phyloP scores from a whole-genome alignment of 2,888 invertebrate species.

The Aleiodes testaceus region DNA sequence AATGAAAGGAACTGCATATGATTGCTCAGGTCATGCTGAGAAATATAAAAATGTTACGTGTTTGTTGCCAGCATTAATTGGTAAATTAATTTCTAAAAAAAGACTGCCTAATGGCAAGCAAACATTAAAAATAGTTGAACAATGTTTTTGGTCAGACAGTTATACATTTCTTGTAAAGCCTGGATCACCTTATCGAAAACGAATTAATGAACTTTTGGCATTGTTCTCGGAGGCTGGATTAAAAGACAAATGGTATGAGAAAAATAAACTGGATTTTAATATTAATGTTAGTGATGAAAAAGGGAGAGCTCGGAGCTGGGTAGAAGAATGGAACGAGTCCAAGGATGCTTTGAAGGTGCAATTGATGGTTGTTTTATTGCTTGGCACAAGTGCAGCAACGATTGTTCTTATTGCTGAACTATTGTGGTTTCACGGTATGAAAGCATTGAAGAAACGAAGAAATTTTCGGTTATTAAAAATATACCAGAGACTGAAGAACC shows the following conservation, averaged over 20 bases:
- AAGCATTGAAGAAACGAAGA: constrained; percentile 44
- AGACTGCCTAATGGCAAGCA: constrained; percentile 7
- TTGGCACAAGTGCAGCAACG: constrained; percentile 17
- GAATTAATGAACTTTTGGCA: constrained; percentile 18
- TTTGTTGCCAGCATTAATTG: constrained; percentile 39
- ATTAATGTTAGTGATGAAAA: neutral
- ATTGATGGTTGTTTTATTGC: constrained; percentile 21
- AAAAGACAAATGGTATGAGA: constrained; percentile 24
- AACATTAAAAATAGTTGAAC: constrained; percentile 18
- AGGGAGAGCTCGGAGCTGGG: neutral
- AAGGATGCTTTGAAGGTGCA: constrained; percentile 13
- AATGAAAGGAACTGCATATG: neutral
- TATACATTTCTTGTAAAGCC: constrained; percentile 40
- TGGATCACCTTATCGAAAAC: constrained; percentile 40
- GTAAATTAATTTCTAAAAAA: constrained; percentile 2
- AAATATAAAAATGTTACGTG: constrained; percentile 45
- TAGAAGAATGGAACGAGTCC: neutral
- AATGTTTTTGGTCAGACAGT: constrained; percentile 47
- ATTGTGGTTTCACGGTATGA: constrained; percentile 1
- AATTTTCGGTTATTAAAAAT: neutral
- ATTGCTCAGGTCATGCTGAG: constrained; percentile 29
- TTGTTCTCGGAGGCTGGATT: constrained; percentile 25
- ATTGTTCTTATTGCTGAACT: constrained; percentile 31
- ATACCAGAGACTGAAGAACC: neutral
- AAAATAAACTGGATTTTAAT: neutral